phyloP scores from a whole-genome alignment of 1,140 invertebrate genomes.

The Heliconius melpomene region DNA sequence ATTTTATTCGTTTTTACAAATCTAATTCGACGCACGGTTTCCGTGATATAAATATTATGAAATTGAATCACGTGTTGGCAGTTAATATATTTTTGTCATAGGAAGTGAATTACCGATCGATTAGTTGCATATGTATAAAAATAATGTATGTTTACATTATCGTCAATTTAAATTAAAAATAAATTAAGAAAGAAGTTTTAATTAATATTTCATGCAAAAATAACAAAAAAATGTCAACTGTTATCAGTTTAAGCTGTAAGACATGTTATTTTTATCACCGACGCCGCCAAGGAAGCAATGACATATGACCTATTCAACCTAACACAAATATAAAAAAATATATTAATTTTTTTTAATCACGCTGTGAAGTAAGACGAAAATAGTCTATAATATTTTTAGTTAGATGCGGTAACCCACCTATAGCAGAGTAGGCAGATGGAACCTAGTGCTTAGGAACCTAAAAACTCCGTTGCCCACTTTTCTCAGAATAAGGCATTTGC shows the following conservation, averaged over 20 bases:
- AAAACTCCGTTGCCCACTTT: no score
- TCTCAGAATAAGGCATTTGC: no score
- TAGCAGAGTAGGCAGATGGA: no score
- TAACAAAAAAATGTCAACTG: background rate
- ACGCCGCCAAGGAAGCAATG: background rate
- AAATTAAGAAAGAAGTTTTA: background rate
- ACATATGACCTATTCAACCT: constrained; percentile 6
- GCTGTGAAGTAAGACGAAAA: no score
- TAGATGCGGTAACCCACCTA: no score
- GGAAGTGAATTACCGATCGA: background rate
- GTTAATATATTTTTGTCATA: background rate
- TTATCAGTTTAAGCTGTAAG: background rate
- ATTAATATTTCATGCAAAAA: background rate
- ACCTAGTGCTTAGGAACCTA: no score
- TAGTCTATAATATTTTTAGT: no score
- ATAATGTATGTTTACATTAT: background rate
- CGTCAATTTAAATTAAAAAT: background rate
- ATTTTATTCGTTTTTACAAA: background rate
- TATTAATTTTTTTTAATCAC: background rate
- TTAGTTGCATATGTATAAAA: background rate
- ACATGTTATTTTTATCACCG: background rate
- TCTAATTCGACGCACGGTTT: background rate
- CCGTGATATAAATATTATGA: constrained; percentile 8
- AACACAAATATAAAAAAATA: background rate
- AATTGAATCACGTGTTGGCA: background rate